Evolutionary conservation across 2,888 invertebrate genomes (phyloP), one percentile per base, ranked within the genome.

Genomic region (Drosophila basisetae): DNA sequence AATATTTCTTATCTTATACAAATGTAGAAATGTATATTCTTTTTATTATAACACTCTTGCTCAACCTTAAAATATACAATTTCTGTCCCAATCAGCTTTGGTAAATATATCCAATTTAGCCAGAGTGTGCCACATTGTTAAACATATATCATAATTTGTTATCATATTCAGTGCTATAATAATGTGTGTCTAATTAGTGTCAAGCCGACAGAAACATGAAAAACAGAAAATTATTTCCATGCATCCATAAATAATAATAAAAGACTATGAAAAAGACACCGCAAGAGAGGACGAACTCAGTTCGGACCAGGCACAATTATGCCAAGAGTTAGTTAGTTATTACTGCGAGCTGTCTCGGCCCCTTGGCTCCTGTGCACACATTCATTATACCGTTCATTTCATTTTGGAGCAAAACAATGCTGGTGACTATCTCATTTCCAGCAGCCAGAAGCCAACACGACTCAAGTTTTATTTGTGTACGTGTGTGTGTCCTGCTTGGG

Each of bases 361-460:
- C 81, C 54, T 53, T 59, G 72, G 53, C 76, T 71, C 60, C 54
- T 41, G 49, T 35, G 61, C 60, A 54, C 68, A 67, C 82, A 83
- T 77, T 77, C 78, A 82, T 84, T 89, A 80, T 82, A 63, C 62
- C 68, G 73, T 89, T 89, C 84, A 89, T 84, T 85, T 84, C 78
- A 78, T 81, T 84, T 77, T n/a, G 70, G 66, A 64, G 62, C 63
- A 71, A 89, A 82, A 85, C 84, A 85, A 89, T 89, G 80, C 78
- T 73, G 73, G 66, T 54, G 84, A 82, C 90, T 89, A 89, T 85
- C 84, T 89, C 80, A 82, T 87, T 84, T 73, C 66, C 65, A 80
- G 61, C 87, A 89, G 82, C 52, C 63, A 77, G 61, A 84, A 86
- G 76, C 52, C 59, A 52, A 54, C 62, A 60, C 43, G 33, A 53